Conservation (phyloP, 2,888 invertebrate genomes). For the Phortica magna region DNA sequence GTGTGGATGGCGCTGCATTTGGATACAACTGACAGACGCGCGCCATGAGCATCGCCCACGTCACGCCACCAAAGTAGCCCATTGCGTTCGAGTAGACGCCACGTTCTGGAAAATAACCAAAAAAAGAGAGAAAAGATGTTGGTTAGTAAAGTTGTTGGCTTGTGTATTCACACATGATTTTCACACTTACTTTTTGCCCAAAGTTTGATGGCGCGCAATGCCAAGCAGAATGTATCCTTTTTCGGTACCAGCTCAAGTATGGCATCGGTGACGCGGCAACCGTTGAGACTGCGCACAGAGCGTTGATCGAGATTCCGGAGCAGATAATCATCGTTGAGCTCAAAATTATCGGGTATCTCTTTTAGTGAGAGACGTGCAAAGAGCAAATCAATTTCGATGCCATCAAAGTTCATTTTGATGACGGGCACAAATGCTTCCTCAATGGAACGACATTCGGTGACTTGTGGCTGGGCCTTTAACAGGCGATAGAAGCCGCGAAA, state of each 20-base stretch:
- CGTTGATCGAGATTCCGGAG: conserved; percentile 93
- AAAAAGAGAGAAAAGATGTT: conserved; percentile 43
- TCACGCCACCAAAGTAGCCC: conserved; percentile 97
- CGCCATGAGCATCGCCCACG: conserved; percentile 99
- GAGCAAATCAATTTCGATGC: conserved; percentile 97
- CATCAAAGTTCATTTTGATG: conserved; percentile 97
- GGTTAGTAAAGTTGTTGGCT: neutral
- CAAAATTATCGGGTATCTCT: conserved; percentile 91
- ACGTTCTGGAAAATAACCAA: conserved; percentile 81
- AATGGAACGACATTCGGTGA: conserved; percentile 88
- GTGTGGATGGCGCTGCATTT: conserved; percentile 90
- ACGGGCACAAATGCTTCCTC: conserved; percentile 98
- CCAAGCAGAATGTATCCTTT: conserved; percentile 92
- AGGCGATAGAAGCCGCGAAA: conserved; percentile 93
- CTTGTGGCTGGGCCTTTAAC: conserved; percentile 88
- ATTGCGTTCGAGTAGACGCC: conserved; percentile 97
- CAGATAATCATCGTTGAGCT: conserved; percentile 90
- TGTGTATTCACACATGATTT: conserved; percentile 44
- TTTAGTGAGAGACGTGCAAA: conserved; percentile 94
- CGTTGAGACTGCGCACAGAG: conserved; percentile 87
- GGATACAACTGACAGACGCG: conserved; percentile 97
- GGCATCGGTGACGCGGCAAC: conserved; percentile 97
- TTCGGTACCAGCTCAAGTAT: conserved; percentile 95
- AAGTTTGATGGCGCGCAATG: conserved; percentile 81
- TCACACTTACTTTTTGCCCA: conserved; percentile 93